These are phyloP conservation scores for Abrostola tripartita DNA, from an alignment of 2,888 invertebrate species.

Conservation along the genomic window DNA sequence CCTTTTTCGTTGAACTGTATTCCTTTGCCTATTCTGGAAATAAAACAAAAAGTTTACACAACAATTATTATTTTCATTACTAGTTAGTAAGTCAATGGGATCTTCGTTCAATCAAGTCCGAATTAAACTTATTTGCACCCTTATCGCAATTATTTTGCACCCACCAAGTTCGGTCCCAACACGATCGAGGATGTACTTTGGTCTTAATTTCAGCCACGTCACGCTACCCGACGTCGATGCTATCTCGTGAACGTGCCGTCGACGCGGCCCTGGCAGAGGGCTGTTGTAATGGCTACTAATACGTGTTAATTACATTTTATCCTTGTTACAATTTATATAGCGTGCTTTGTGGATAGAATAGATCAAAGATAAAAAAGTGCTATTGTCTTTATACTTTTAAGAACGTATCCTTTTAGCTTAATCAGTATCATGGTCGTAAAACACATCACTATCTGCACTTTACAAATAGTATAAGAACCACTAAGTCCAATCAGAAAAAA, in stretches of 20 bases:
- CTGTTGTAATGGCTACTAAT: conserved; percentile 7
- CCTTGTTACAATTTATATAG: conserved; percentile 1
- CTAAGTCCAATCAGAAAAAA: too few relatives aligned
- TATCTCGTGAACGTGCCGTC: conserved; percentile 1
- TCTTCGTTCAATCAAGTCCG: too few relatives aligned
- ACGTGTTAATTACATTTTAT: conserved; percentile 20
- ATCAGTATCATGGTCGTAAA: too few relatives aligned
- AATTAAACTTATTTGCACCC: neutral
- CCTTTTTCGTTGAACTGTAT: too few relatives aligned
- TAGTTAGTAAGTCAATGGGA: too few relatives aligned
- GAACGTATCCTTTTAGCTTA: too few relatives aligned
- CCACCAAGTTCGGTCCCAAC: neutral
- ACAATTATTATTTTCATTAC: too few relatives aligned
- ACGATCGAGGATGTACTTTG: neutral
- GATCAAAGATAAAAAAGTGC: neutral
- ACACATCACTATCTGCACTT: too few relatives aligned
- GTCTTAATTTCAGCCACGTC: conserved; percentile 1
- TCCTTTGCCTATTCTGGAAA: too few relatives aligned
- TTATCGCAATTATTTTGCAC: neutral
- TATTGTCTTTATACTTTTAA: neutral
- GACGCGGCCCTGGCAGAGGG: neutral
- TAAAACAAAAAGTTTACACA: too few relatives aligned
- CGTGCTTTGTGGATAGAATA: neutral
- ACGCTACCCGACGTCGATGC: neutral
- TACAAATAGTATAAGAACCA: too few relatives aligned